Evolutionary conservation across 2,888 invertebrate genomes (phyloP).

Genomic region (Trissoscelio sp.): DNA sequence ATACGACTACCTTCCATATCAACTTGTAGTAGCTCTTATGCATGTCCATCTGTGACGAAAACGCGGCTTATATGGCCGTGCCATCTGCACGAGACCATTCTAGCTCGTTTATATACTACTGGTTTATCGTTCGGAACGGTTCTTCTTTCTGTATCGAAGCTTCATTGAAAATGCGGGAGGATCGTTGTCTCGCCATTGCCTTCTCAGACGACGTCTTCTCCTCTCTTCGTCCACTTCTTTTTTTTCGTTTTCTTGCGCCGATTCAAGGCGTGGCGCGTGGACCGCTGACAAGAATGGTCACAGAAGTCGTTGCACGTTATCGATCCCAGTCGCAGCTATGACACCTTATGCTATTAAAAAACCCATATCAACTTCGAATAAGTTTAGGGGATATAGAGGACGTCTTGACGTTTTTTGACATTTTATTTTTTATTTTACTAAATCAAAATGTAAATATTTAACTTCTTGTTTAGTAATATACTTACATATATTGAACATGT

Average conservation of each 20-base stretch:
- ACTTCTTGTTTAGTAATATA: no score
- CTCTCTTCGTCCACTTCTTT: slow-evolving; percentile 40
- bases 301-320: slow-evolving; percentile 61
- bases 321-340: slow-evolving; percentile 47
- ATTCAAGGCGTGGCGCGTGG: slow-evolving; percentile 68
- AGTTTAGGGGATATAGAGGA: no score
- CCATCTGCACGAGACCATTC: slow-evolving; percentile 65
- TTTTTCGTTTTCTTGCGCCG: slow-evolving; percentile 41
- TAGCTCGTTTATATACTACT: slow-evolving; percentile 66
- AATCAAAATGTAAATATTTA: no score
- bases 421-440: no score
- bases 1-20: slow-evolving; percentile 73
- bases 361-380: no score
- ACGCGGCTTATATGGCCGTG: slow-evolving; percentile 67
- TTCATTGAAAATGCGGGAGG: slow-evolving; percentile 70
- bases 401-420: no score
- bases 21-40: slow-evolving; percentile 73
- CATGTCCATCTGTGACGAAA: slow-evolving; percentile 70
- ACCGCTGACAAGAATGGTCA: slow-evolving; percentile 67
- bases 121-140: slow-evolving; percentile 63
- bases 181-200: slow-evolving; percentile 67
- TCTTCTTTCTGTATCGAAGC: slow-evolving; percentile 56
- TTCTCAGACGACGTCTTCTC: slow-evolving; percentile 51
- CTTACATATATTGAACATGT: no score
- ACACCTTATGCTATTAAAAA: slow-evolving; percentile 36